Base-by-base conservation (phyloP, 2,797 vertebrate species). In the Otus scops region DNA sequence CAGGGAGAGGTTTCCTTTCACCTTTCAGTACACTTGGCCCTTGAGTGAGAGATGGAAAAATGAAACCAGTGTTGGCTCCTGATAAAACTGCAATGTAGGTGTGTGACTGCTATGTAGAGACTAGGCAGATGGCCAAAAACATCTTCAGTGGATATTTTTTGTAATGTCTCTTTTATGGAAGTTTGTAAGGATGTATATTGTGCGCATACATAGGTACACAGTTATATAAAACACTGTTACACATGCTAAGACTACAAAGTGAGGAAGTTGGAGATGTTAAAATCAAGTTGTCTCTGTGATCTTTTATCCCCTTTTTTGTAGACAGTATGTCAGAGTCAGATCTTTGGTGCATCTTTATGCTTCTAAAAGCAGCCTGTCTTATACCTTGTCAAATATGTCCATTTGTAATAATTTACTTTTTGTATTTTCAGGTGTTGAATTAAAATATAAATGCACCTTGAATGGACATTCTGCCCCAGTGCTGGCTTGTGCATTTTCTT, bases 401-500 rank as follows among this genome's bases (percentile, higher is more conserved):
- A 3, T 51, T 8, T 71, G 47, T 85, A n/a, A 59, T 87, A 18
- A 76, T 53, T 59, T 48, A 7, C 18, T 74, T 78, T 41, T 83
- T 92, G 24, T 78, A 8, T 43, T 93, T 97, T 89, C 96, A 99
- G 99, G 95, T 88, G 97, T 97, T 95, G 89, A 95, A 93, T 96
- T 99, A 97, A 98, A 97, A 96, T 97, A 97, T 78, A 98, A 98
- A 74, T 97, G 98, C 90, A 98, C 97, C 3, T 93, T 99, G 93
- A 97, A 84, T 65, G 98, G 97, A 69, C 99, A 99, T 92, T 97
- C 97, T 30, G 98, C 98, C 81, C 99, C 99, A 7, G 98, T 99
- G 90, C 97, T 99, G 95, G 98, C 98, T 51, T 99, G 99, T 96
- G 98, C 98, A 6, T 98, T 99, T 97, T 99, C 99, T 7, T 97